A percentile compares a stretch with the other conserved stretches of the same genome.
These are phyloP conservation scores for Conistra vaccinii DNA, from an alignment of 2,888 invertebrate genomes.

Conservation along the genomic window DNA sequence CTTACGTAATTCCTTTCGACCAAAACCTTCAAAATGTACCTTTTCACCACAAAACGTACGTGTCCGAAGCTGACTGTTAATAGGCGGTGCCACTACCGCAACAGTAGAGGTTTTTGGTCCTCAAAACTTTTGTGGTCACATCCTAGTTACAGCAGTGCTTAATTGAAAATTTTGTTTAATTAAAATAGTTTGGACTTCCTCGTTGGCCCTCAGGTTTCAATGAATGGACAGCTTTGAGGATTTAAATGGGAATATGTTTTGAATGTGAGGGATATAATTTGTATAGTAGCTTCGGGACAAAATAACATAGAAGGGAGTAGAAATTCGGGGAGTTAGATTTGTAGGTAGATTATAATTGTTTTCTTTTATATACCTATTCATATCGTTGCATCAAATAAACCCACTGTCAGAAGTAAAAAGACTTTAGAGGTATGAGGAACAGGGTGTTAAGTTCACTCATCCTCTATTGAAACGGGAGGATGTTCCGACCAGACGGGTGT, in stretches of 20 bases:
- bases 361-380: no score
- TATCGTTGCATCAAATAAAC: no score
- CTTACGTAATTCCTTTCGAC: not conserved
- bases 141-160: constrained; percentile 22
- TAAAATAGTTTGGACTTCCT: constrained; percentile 60
- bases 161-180: constrained; percentile 63
- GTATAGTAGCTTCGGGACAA: constrained; percentile 2
- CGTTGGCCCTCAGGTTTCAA: constrained; percentile 13
- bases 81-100: constrained; percentile 16
- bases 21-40: constrained; percentile 21
- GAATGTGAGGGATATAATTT: not conserved
- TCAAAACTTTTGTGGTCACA: constrained; percentile 53
- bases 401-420: no score
- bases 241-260: constrained; percentile 18
- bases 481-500: no score
- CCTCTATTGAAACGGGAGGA: no score
- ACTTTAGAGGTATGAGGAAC: no score
- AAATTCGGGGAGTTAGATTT: no score
- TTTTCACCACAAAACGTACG: constrained; percentile 8
- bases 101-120: constrained; percentile 52
- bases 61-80: constrained; percentile 11
- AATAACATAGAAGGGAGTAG: not conserved
- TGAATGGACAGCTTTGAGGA: constrained; percentile 19
- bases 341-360: no score
- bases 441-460: no score